Base-by-base conservation (phyloP, 1,140 invertebrate species). In the Trigoniulus corallinus region DNA sequence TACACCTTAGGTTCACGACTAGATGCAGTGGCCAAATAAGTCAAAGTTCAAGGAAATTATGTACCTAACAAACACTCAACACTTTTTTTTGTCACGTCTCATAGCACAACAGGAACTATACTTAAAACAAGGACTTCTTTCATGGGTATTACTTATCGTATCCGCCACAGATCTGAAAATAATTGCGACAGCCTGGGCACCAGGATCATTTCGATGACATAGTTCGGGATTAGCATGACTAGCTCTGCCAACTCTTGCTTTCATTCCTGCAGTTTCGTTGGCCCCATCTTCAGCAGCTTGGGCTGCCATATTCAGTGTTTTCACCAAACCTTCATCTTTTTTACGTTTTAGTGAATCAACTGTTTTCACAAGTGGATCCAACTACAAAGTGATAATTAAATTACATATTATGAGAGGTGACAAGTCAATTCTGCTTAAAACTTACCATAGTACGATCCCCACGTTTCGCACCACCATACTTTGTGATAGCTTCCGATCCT, bases 371-470 rank as follows among this genome's bases (percentile, higher is more conserved):
- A 34, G 15, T 34, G 29, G 29, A 34, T 34, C 29, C 29, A 34
- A 15, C 29, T 34, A 34, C 15, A 34, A 7, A 34, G 29, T 7
- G 15, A 34, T 15, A n/a, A n/a, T n/a, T n/a, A n/a, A n/a, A n/a
- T n/a, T n/a, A n/a, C n/a, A n/a, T n/a, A n/a, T n/a, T n/a, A n/a
- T n/a, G n/a, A n/a, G 1, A 45, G 10, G 18, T 12, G 29, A 0
- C 58, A n/a, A n/a, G n/a, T n/a, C n/a, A n/a, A n/a, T n/a, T n/a
- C n/a, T n/a, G n/a, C n/a, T n/a, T n/a, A n/a, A n/a, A n/a, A n/a
- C 62, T 55, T 57, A 72, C 66, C 80, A 88, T 80, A 29, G 84
- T 85, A 58, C 84, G 72, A 60, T 87, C 80, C 1, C 84, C 83
- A 10, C 74, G 67, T 54, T 73, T 70, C 0, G 82, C 82, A 52